Evolutionary conservation across 1,140 invertebrate genomes (phyloP).

Genomic region (Hypsibius dujardini): DNA sequence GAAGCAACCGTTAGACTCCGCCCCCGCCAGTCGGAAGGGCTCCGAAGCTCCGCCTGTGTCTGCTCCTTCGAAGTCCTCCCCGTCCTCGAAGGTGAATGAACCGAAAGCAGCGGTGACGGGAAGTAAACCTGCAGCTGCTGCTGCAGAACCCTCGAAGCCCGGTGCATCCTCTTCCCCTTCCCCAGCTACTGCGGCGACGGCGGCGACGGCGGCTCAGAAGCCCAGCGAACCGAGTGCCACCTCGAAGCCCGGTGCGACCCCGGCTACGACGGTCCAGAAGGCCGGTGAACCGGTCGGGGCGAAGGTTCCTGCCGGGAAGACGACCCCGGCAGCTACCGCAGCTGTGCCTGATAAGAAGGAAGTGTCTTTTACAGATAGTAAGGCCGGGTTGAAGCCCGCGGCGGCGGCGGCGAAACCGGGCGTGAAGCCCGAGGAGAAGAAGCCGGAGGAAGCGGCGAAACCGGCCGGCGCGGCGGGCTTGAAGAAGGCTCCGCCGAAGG

Average conservation of each 20-base stretch:
- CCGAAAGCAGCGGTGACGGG: not conserved
- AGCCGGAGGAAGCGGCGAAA: slow-evolving; percentile 2
- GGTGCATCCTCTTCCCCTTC: not conserved
- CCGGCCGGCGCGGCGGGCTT: not conserved
- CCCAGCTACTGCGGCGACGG: not conserved
- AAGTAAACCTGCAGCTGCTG: not conserved
- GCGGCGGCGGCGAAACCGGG: not conserved
- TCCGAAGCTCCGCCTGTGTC: not conserved
- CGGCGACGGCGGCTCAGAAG: not conserved
- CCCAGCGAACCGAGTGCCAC: not conserved
- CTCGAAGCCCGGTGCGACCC: not conserved
- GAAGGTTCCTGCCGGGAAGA: not conserved
- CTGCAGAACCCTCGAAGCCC: not conserved
- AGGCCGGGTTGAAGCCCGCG: not conserved
- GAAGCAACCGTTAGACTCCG: not conserved
- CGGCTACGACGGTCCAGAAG: not conserved
- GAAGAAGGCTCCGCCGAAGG: not conserved
- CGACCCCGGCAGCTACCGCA: not conserved
- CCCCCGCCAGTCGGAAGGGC: not conserved
- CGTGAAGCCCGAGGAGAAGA: not conserved
- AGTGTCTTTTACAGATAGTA: not conserved
- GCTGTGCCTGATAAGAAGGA: not conserved
- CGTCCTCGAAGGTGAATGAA: not conserved
- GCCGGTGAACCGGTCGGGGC: not conserved
- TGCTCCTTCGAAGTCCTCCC: not conserved